Conservation (phyloP, 2,797 vertebrate genomes). For the Echiichthys vipera region DNA sequence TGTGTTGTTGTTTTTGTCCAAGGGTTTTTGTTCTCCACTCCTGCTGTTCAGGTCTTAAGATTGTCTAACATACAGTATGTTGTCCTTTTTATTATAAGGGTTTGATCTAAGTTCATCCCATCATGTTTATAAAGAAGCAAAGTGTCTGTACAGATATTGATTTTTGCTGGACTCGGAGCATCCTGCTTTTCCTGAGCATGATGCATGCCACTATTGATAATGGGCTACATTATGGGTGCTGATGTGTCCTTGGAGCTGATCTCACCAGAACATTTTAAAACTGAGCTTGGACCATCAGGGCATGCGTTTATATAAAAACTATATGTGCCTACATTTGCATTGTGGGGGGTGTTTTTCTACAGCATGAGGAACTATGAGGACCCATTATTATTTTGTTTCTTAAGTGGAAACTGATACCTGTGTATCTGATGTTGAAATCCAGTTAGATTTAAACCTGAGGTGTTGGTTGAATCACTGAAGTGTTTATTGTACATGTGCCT, state of each 20-base stretch:
- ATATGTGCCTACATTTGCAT: not conserved
- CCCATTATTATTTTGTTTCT: not conserved
- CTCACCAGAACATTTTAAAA: not conserved
- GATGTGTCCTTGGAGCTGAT: conserved; percentile 12
- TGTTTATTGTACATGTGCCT: not conserved
- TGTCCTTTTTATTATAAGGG: not conserved
- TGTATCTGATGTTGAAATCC: not conserved
- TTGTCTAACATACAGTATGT: not conserved
- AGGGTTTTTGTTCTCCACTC: not conserved
- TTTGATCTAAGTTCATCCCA: not conserved
- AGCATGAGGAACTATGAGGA: not conserved
- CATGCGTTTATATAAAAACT: not conserved
- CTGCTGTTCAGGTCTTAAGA: not conserved
- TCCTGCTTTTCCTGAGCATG: not conserved
- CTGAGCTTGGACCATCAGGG: no score
- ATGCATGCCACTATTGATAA: not conserved
- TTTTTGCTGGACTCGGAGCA: conserved; percentile 6
- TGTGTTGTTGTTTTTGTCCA: not conserved
- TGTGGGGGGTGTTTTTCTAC: not conserved
- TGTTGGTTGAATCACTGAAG: not conserved
- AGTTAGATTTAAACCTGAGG: not conserved
- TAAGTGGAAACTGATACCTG: not conserved
- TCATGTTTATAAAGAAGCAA: not conserved
- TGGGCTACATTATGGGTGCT: conserved; percentile 14
- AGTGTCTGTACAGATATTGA: conserved; percentile 40